Evolutionary conservation across 2,797 vertebrate genomes (phyloP), one percentile per base, ranked within the genome.

Genomic region (Karalla daura): DNA sequence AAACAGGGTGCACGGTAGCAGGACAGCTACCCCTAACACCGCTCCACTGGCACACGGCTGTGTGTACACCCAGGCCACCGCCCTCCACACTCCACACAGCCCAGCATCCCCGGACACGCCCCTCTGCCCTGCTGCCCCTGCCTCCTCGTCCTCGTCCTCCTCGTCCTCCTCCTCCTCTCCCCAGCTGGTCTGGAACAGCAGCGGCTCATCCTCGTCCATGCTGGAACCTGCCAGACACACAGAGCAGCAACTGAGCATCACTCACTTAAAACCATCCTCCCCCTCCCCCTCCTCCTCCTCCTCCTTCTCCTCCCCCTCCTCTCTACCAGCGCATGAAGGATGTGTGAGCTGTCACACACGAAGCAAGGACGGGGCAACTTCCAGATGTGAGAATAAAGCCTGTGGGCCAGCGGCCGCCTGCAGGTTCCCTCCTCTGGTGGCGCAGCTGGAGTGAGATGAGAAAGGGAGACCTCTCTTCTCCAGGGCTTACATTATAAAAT

Each of bases 131-230:
- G 84, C 86, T 4, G 78, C 75, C 1, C 81, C 88, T 7, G 80
- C 1, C 9, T 61, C 65, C 5, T 46, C 78, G 14, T 80, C 81
- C 10, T 83, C 85, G 3, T 85, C 87, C 7, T 81, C 80, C 30
- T 90, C 91, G 1, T 92, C 92, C 39, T 94, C 95, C 5, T 92
- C 92, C 27, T 85, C 92, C 3, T 83, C 86, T 43, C 79, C 89
- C 94, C 95, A 98, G 44, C 89, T 89, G 0, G 94, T 94, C 81
- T 95, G 95, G 80, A 98, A 96, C 83, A 97, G 89, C 92, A 96
- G 93, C 1, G 94, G 95, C 63, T 98, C 96, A 62, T 98, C 96
- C 53, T 97, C 96, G 25, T 97, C 95, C 96, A 98, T 98, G 69
- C 68, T 83, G 88, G 56, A 18, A 78, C 83, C 91, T 93, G 87